Conservation (phyloP, 2,113 vertebrate species). For the Centropus bengalensis region DNA sequence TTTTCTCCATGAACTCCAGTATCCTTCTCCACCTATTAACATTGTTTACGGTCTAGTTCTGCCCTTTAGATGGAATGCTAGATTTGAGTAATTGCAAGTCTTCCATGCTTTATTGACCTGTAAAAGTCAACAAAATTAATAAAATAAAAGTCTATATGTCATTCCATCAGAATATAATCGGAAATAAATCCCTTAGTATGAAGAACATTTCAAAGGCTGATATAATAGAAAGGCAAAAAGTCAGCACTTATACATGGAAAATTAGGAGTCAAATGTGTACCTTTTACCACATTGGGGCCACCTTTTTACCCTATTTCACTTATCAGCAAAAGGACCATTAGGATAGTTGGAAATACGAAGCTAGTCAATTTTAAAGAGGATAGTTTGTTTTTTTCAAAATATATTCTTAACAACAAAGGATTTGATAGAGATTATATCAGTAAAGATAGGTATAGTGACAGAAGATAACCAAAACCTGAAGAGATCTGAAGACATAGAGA, state of each 20-base stretch:
- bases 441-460: not conserved
- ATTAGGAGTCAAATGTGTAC: not conserved
- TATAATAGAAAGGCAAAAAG: not conserved
- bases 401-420: not conserved
- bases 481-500: not conserved
- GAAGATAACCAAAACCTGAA: not conserved
- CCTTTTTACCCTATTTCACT: not conserved
- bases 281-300: not conserved
- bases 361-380: not conserved
- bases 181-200: not conserved
- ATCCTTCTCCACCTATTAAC: not conserved
- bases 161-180: not conserved
- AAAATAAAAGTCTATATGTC: not conserved
- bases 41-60: not conserved
- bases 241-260: not conserved
- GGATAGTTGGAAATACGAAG: not conserved
- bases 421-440: not conserved
- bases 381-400: not conserved
- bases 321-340: not conserved
- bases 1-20: not conserved
- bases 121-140: no score
- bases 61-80: not conserved
- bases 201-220: not conserved
- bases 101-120: not conserved
- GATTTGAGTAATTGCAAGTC: not conserved